Base-by-base conservation (phyloP, 2,113 vertebrate genomes). In the Xiphophorus maculatus region DNA sequence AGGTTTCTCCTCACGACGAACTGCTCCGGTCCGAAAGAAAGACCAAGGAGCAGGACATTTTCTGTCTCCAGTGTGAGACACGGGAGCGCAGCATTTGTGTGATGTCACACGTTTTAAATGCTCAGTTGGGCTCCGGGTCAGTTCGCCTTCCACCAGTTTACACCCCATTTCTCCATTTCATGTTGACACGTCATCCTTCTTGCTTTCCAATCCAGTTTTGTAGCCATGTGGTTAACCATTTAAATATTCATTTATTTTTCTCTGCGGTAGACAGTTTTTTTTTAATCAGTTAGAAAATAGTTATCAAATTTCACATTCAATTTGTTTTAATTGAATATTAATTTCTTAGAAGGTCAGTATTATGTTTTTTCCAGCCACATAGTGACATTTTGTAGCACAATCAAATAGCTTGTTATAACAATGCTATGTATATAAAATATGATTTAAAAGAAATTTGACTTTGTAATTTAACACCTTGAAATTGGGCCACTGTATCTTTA, bases 1-100 rank as follows among this genome's bases (percentile, higher is more conserved):
- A 80, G 67, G 70, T 84, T 73, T 83, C 77, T 66, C 69, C 3
- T 61, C 77, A 74, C 42, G 66, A 84, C 74, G 72, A 88, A 83
- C 63, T 54, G 83, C 71, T 65, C 37, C 17, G 8, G 67, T 4
- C 3, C 75, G 71, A 63, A 77, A 68, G 22, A 70, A 67, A 74
- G 65, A 67, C 29, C 12, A n/a, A 60, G 51, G 48, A 51, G 19
- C 7, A 22, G 28, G 66, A 62, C 69, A 65, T 74, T 87, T 81
- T 1, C 72, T 74, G 67, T 79, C 79, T 77, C 28, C 35, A 82
- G 33, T 54, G 77, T 63, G 8, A 69, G 66, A 79, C 77, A 73
- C 79, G 60, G 32, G 63, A 40, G 74, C 8, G 44, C 68, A 37
- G 62, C 66, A 54, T 85, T 83, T 78, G 58, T 84, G 80, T 80